Conservation (phyloP, 2,888 invertebrate species). For the Neoscelio sp. region DNA sequence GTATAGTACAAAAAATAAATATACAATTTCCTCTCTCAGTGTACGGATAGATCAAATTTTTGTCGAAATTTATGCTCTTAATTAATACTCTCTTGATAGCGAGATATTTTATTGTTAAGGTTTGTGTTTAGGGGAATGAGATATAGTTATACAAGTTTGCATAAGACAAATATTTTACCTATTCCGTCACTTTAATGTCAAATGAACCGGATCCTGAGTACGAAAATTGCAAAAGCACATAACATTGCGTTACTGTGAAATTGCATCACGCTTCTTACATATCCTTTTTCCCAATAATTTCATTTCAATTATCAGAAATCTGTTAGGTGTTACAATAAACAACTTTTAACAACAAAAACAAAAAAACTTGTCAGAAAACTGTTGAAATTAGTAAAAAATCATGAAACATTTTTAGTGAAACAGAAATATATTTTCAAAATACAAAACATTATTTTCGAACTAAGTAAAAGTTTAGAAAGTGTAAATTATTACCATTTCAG, state of each 20-base stretch:
- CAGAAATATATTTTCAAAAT: too few relatives aligned
- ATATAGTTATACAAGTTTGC: conserved; percentile 43
- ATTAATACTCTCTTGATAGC: conserved; percentile 2
- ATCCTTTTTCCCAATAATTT: conserved; percentile 42
- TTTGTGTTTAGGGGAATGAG: conserved; percentile 37
- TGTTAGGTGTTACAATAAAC: conserved; percentile 34
- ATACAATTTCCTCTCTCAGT: too few relatives aligned
- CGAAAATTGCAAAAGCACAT: conserved; percentile 59
- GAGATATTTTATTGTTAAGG: conserved; percentile 36
- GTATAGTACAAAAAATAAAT: too few relatives aligned
- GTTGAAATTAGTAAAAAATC: too few relatives aligned
- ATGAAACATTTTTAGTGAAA: too few relatives aligned
- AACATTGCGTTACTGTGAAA: conserved; percentile 41
- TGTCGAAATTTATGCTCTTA: conserved; percentile 16
- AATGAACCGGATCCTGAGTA: conserved; percentile 55
- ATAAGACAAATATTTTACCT: conserved; percentile 58
- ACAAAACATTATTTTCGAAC: too few relatives aligned
- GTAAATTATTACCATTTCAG: too few relatives aligned
- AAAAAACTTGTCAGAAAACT: too few relatives aligned
- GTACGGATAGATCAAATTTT: too few relatives aligned
- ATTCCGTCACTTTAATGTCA: conserved; percentile 57
- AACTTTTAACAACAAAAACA: conserved; percentile 15
- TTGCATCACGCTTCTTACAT: conserved; percentile 45
- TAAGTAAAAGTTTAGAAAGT: too few relatives aligned
- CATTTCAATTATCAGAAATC: conserved; percentile 45